Evolutionary conservation across 2,113 vertebrate genomes (phyloP).

Genomic region (Drymodes brunneopygia): DNA sequence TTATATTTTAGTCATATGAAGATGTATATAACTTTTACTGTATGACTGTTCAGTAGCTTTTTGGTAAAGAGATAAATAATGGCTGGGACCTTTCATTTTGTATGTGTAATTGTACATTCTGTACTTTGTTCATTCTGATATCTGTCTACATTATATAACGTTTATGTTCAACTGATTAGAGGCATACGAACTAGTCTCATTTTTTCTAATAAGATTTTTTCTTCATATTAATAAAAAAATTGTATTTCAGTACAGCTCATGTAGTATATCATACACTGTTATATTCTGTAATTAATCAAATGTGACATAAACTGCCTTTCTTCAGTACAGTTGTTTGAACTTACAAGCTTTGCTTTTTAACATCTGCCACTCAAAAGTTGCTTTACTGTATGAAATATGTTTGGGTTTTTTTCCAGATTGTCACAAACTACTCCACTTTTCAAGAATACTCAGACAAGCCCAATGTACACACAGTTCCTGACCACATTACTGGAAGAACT

Average conservation of each 20-base stretch:
- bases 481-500: slow-evolving; percentile 72
- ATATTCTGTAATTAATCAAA: background rate
- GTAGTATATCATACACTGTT: background rate
- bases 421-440: slow-evolving; percentile 58
- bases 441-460: slow-evolving; percentile 51
- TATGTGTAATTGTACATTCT: background rate
- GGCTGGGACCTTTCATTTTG: background rate
- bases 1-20: background rate
- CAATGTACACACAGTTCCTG: slow-evolving; percentile 70
- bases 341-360: background rate
- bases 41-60: background rate
- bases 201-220: background rate
- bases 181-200: background rate
- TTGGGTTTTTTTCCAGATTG: slow-evolving; percentile 35
- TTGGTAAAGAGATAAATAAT: background rate
- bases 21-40: background rate
- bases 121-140: background rate
- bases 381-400: background rate
- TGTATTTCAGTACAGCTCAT: background rate
- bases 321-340: background rate
- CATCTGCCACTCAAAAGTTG: background rate
- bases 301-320: background rate
- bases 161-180: background rate
- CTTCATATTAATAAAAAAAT: background rate
- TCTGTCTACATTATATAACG: background rate